Base-by-base conservation (phyloP, 2,888 invertebrate genomes). In the Hypercompe scribonia region DNA sequence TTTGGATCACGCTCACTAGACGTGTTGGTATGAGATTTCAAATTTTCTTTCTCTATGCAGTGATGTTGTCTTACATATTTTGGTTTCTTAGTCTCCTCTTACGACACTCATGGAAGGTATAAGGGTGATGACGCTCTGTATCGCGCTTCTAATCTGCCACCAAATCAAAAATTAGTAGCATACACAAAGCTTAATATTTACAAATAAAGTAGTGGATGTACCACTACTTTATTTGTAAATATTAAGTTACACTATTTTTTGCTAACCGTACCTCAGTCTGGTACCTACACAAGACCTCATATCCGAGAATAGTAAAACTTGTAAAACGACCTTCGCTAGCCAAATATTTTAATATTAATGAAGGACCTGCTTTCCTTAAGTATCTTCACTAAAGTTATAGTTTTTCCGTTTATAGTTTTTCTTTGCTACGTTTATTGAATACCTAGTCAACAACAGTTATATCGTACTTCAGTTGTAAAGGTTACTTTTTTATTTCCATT, bases 271-370 rank as follows among this genome's bases (percentile, higher is more conserved):
- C 68, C 15, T 42, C 65, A 68, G 46, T 28, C 21, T 8, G 54
- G n/a, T 64, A 39, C 46, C 50, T 64, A 70, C 73, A 72, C 70
- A 72, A 64, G 61, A 72, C 77, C 74, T 80, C 79, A 79, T 80
- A 79, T 73, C 75, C 74, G 69, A 71, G 31, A 72, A 74, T 82
- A 77, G 72, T 82, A 82, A 81, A 82, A 77, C 68, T 71, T 77
- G 71, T 68, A 65, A 70, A 80, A 78, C 73, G 80, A 71, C 67
- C 54, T 33, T 64, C 54, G 33, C 46, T 54, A 66, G 39, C 61
- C 50, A 54, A 79, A 79, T 79, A 75, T 77, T 75, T 81, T 73
- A 80, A 80, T 77, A 80, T 70, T 76, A 77, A 78, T 74, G 74
- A 75, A 65, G 50, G 33, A 18, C 39, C 54, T 64, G 34, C 54